Evolutionary conservation across 2,888 invertebrate species (phyloP), one percentile per base, ranked within the genome.

Genomic region (Octonoba sinensis): DNA sequence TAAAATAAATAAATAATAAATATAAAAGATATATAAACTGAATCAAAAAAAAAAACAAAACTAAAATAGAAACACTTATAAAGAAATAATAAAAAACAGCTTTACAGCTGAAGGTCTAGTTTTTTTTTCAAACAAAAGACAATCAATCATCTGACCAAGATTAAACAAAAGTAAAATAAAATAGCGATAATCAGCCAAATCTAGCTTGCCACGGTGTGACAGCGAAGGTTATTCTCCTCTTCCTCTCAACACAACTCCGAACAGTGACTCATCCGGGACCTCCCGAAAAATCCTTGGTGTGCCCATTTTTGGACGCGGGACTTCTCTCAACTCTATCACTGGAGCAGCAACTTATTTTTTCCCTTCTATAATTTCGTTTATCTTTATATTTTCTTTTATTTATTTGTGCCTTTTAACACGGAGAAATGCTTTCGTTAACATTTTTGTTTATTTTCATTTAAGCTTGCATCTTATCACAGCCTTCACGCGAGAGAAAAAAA

Each of bases 181-280:
- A 36, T 8, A 36, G 57, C 27, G 70, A 70, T 70, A 62, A 1
- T 2, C 18, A 6, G 77, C 69, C 77, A 77, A 64, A 70, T 64
- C 56, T 56, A 46, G 64, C 27, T 54, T 36, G 36, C 36, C 36
- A 11, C 36, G 36, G 36, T 36, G 36, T 36, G 36, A 36, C 36
- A n/a, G 6, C n/a, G 3, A 24, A 24, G 75, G 75, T 76, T 76
- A 62, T 64, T 49, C 27, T 59, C 18, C 36, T 59, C 64, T 73
- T 27, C 46, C 64, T 65, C 56, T 56, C 51, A 36, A 36, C 36
- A 36, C 36, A 64, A 65, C 49, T 60, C 44, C 51, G 57, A 67
- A 67, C 67, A 75, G 67, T 79, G 78, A 72, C 66, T 79, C 78
- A 79, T 67, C 27, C 77, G 54, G 78, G 78, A 79, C 78, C 78